phyloP scores from a whole-genome alignment of 2,797 vertebrate genomes.

The Enteromius radiatus region DNA sequence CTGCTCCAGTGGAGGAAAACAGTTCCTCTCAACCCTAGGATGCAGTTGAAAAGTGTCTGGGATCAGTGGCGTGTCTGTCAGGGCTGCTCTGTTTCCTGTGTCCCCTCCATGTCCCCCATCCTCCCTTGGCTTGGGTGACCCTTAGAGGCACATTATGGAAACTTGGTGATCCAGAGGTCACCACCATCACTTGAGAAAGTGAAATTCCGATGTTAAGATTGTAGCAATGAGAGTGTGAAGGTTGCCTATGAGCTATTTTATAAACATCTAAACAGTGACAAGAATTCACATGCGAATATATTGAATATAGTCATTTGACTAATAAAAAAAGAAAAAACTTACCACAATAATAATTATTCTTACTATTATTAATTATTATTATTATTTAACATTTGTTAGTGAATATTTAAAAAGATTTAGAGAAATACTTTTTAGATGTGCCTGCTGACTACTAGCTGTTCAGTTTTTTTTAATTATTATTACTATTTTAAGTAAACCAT shows the following conservation, averaged over 20 bases:
- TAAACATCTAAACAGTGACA: background rate
- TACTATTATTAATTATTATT: background rate
- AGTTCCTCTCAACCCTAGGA: background rate
- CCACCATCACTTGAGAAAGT: conserved; percentile 13
- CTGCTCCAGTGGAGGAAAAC: conserved; percentile 18
- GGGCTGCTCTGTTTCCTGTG: background rate
- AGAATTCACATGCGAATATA: background rate
- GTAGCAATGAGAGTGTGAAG: background rate
- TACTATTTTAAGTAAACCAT: background rate
- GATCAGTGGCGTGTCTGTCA: background rate
- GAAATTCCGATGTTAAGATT: background rate
- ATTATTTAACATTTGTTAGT: background rate
- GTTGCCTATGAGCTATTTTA: background rate
- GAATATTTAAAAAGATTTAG: background rate
- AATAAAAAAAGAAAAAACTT: background rate
- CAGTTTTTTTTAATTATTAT: background rate
- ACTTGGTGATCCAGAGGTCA: conserved; percentile 25
- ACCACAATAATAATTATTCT: background rate
- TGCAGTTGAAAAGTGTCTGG: background rate
- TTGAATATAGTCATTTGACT: background rate
- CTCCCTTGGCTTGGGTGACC: background rate
- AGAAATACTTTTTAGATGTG: background rate
- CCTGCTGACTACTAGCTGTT: background rate
- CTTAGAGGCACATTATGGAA: conserved; percentile 1
- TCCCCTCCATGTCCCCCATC: background rate